Evolutionary conservation across 1,140 invertebrate genomes (phyloP), one percentile per base, ranked within the genome.

Genomic region (Archivesica marissinica): DNA sequence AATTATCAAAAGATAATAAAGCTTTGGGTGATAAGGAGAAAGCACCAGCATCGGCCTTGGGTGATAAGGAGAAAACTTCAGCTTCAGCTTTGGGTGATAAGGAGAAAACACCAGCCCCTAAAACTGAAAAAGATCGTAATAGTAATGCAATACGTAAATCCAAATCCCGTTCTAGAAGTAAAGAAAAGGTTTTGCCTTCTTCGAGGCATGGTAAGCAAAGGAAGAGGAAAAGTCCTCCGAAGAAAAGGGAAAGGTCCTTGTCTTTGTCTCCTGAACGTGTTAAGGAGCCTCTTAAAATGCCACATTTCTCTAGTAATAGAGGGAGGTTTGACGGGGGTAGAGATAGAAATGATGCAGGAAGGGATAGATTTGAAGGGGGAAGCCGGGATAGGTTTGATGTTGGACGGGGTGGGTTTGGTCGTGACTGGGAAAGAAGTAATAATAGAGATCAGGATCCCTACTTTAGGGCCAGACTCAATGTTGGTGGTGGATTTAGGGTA

Each of bases 211-310:
- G 30, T 50, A 81, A 70, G 70, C 17, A 28, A 54, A 50, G 38
- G 38, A 66, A 35, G 44, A 50, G 23, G 47, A 79, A 79, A 50
- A 59, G 38, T 25, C 64, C 56, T 44, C 76, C 61, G 33, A 61
- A 54, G n/a, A 79, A 59, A 47, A 68, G 35, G 56, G 52, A 56
- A n/a, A 79, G 50, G 20, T 79, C 76, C 28, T 11, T 61, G 30
- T 81, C 78, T n/a, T 15, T 33, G 30, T 81, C 78, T 35, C 78
- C 78, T 30, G 50, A 56, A 35, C 68, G 78, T 33, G 56, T 81
- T 23, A 81, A 81, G 20, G 59, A 66, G 20, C 78, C 78, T 66
- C 64, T 81, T n/a, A 68, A 28, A 70, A 52, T 81, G 64, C 68
- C 68, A 47, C 50, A 47, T 23, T 4, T n/a, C n/a, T n/a, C 3